phyloP scores from a whole-genome alignment of 2,888 invertebrate genomes.

The Muschampia plurimacula region DNA sequence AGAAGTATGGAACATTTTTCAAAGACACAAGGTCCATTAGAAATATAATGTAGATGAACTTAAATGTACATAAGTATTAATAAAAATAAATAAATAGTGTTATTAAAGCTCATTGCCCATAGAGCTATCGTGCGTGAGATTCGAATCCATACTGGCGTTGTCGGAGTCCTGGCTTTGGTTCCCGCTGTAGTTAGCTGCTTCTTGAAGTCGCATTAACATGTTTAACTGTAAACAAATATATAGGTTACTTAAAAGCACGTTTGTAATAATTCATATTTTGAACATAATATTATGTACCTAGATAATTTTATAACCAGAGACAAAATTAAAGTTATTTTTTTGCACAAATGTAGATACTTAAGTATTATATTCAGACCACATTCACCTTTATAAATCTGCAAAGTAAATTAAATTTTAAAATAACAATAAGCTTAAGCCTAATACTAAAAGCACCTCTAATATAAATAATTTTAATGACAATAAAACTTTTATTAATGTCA shows the following conservation, averaged over 20 bases:
- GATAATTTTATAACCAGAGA: too few species aligned
- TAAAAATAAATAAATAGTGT: constrained; percentile 9
- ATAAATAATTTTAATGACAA: too few species aligned
- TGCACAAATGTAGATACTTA: too few species aligned
- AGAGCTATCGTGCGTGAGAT: constrained; percentile 89
- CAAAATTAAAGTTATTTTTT: too few species aligned
- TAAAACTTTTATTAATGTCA: too few species aligned
- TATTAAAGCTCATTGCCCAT: constrained; percentile 82
- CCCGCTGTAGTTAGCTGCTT: constrained; percentile 96
- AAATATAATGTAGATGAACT: constrained; percentile 15
- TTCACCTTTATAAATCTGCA: too few species aligned
- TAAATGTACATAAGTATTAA: constrained; percentile 21
- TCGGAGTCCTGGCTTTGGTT: constrained; percentile 96
- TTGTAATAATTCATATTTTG: not conserved
- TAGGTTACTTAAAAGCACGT: not conserved
- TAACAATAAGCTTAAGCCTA: too few species aligned
- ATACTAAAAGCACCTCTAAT: too few species aligned
- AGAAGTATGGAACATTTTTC: constrained; percentile 24
- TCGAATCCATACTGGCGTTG: constrained; percentile 93
- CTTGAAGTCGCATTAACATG: constrained; percentile 98
- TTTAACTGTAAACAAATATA: constrained; percentile 89
- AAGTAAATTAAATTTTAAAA: too few species aligned
- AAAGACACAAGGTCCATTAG: constrained; percentile 12
- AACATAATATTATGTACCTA: too few species aligned
- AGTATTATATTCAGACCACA: too few species aligned